phyloP scores from a whole-genome alignment of 2,888 invertebrate species.

The Callyntrura sp. region DNA sequence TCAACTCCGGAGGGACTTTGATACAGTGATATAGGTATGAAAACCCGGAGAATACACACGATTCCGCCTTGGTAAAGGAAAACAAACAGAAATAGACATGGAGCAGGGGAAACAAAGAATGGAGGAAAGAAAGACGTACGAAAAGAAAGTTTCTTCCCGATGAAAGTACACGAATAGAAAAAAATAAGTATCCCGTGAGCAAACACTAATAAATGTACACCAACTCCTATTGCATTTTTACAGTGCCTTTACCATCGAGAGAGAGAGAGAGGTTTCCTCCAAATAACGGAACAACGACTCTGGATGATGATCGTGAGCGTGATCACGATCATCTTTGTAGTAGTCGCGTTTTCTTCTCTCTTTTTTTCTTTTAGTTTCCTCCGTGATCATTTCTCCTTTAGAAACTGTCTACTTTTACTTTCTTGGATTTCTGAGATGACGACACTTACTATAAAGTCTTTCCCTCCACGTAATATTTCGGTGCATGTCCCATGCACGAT shows the following conservation, averaged over 20 bases:
- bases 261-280: no score
- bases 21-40: background rate
- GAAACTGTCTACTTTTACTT: conserved; percentile 41
- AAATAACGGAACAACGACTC: conserved; percentile 17
- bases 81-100: conserved; percentile 35
- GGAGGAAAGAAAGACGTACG: conserved; percentile 43
- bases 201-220: conserved; percentile 65
- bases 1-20: conserved; percentile 10
- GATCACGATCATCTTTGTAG: conserved; percentile 6
- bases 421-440: background rate
- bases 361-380: no score
- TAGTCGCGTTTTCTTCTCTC: no score
- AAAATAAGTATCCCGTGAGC: conserved; percentile 64
- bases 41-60: no score
- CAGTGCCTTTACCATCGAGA: no score
- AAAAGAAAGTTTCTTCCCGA: conserved; percentile 6
- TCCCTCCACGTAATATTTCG: background rate
- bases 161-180: background rate
- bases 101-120: background rate
- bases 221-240: background rate
- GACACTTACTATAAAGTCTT: background rate
- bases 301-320: conserved; percentile 6
- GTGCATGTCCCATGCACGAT: background rate
- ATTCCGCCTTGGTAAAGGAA: no score
- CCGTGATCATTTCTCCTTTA: conserved; percentile 37